Evolutionary conservation across 2,797 vertebrate species (phyloP).

Genomic region (Lindbergichthys nudifrons): DNA sequence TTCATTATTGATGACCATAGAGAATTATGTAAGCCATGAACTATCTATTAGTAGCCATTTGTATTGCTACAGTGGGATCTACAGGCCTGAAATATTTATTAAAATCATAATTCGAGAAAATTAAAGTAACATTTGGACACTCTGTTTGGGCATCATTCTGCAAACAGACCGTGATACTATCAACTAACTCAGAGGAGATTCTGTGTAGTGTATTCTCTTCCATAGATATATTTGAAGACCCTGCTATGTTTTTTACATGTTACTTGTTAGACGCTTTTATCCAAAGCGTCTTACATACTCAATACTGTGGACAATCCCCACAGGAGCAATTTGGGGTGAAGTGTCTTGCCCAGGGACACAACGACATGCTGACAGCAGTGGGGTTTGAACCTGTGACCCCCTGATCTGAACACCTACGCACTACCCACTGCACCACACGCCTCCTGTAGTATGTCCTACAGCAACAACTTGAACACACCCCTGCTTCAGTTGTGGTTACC

Average conservation of each 20-base stretch:
- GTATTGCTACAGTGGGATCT: slow-evolving; percentile 24
- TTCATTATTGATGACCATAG: slow-evolving; percentile 43
- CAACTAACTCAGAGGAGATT: neutral
- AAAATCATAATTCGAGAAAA: no score
- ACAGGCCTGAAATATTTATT: neutral
- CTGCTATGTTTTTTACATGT: no score
- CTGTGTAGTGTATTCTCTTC: neutral
- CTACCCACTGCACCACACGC: no score
- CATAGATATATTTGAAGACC: neutral
- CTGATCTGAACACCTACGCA: no score
- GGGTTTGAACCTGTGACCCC: no score
- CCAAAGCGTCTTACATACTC: no score
- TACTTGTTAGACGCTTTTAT: no score
- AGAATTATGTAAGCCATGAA: slow-evolving; percentile 15
- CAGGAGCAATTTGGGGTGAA: no score
- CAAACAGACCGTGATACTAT: neutral
- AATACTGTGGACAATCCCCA: no score
- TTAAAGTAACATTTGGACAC: neutral
- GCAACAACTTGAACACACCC: slow-evolving; percentile 1
- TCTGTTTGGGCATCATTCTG: neutral
- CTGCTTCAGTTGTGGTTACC: slow-evolving; percentile 18
- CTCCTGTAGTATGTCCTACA: no score
- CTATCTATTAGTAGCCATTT: slow-evolving; percentile 34
- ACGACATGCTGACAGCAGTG: no score
- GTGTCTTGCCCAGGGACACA: no score